Evolutionary conservation across 1,140 invertebrate species (phyloP).

Genomic region (Contarinia nasturtii): DNA sequence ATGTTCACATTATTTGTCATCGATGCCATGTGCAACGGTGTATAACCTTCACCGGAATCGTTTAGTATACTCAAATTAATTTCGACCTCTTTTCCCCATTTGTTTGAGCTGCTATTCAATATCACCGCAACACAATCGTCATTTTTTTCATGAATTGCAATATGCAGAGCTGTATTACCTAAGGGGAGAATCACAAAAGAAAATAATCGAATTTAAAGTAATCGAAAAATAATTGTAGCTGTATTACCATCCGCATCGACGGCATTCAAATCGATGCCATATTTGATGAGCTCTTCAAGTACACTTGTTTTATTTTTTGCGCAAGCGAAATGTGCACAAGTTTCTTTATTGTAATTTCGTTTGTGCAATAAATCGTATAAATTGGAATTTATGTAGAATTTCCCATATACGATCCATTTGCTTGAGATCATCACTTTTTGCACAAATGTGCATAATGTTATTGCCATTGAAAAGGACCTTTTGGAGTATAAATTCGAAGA

Average conservation of each 20-base stretch:
- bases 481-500: too few relatives aligned
- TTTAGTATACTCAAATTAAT: conserved; percentile 18
- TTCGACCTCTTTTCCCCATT: conserved; percentile 2
- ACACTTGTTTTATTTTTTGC: conserved; percentile 5
- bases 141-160: conserved; percentile 24
- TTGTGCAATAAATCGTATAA: conserved; percentile 13
- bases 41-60: conserved; percentile 27
- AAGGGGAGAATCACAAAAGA: too few relatives aligned
- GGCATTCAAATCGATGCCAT: conserved; percentile 11
- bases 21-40: conserved; percentile 30
- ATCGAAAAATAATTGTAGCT: too few relatives aligned
- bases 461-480: background rate
- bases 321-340: conserved; percentile 29
- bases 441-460: conserved; percentile 8
- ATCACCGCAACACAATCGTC: conserved; percentile 12
- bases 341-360: conserved; percentile 20
- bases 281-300: background rate
- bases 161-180: conserved; percentile 30
- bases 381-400: conserved; percentile 14
- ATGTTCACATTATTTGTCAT: conserved; percentile 26
- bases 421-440: conserved; percentile 1
- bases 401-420: conserved; percentile 10
- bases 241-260: conserved; percentile 26
- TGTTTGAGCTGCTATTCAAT: conserved; percentile 1
- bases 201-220: too few relatives aligned